These are phyloP conservation scores for Trachops cirrhosus DNA, from an alignment of 2,797 vertebrate genomes.

Conservation along the genomic window DNA sequence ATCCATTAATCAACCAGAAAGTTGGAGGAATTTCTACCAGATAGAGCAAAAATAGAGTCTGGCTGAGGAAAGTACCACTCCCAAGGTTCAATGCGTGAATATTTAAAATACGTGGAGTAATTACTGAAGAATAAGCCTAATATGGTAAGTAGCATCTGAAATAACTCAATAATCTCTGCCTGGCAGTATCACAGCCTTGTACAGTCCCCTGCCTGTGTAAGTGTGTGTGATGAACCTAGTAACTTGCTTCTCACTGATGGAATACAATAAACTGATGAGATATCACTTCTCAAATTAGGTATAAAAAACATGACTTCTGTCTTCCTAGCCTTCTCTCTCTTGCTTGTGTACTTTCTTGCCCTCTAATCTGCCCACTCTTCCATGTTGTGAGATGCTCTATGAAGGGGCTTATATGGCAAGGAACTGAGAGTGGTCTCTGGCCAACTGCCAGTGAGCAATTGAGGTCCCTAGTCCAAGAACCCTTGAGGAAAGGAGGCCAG, in stretches of 20 bases:
- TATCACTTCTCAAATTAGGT: neutral
- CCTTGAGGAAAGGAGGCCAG: neutral
- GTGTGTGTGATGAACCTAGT: neutral
- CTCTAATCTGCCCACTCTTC: neutral
- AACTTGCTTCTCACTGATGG: neutral
- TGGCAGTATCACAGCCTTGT: neutral
- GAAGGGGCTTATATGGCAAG: neutral
- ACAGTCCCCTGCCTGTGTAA: neutral
- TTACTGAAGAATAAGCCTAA: neutral
- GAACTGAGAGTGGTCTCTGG: neutral
- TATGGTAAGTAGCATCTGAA: neutral
- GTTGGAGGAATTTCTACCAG: neutral
- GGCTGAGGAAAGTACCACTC: neutral
- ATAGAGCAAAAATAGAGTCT: constrained; percentile 2
- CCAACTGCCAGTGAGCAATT: neutral
- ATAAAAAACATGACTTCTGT: neutral
- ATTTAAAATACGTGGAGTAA: neutral
- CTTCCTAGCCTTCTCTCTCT: neutral
- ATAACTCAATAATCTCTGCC: neutral
- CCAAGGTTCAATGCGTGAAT: neutral
- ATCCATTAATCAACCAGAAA: neutral
- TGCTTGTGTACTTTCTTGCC: neutral
- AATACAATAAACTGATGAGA: neutral
- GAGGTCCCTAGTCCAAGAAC: neutral
- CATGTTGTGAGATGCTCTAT: neutral